Evolutionary conservation across 1,140 invertebrate genomes (phyloP), one percentile per base, ranked within the genome.

Genomic region (Papilio aristodemus): DNA sequence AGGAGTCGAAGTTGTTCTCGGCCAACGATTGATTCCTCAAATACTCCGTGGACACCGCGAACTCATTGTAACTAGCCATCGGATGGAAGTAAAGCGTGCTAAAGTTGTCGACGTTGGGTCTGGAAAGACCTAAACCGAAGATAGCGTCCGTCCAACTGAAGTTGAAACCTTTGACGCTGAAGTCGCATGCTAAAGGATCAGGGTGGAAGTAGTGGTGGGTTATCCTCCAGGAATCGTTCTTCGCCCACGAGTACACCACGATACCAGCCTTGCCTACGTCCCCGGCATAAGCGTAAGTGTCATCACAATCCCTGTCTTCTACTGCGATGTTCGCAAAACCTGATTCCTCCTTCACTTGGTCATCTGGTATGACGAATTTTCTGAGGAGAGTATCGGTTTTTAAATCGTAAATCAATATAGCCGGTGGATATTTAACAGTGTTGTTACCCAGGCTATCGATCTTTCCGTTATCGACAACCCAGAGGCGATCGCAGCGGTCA

Each of bases 1-100:
- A 96, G 14, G 95, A 93, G 7, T 94, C 87, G 75, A 94, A 95
- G 74, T 92, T 86, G 17, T 79, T 79, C 4, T 85, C 90, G 67
- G 92, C 85, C 59, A 92, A 73, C 1, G 93, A 85, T 79, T 93
- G 83, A 78, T 95, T 94, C 27, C 94, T 92, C 14, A 96, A 83
- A 22, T 95, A 88, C 46, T 92, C 93, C 0, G 95, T 96, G 7
- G 92, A 94, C 0, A 96, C 95, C 0, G 94, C 83, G 79, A 95
- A 97, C 80, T 96, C 95, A 78, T 94, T 93, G 13, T 92, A 94
- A 70, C 95, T 96, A 10, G 94, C 93, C 74, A 96, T 92, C 0
- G 95, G 94, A 83, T 96, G 95, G 91, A 96, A 97, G 74, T 95
- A 96, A 2, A 96, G 77, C 0, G 93, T 95, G 68, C 95, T 94